Base-by-base conservation (phyloP, 2,797 vertebrate genomes). In the Paratrypauchen microcephalus region DNA sequence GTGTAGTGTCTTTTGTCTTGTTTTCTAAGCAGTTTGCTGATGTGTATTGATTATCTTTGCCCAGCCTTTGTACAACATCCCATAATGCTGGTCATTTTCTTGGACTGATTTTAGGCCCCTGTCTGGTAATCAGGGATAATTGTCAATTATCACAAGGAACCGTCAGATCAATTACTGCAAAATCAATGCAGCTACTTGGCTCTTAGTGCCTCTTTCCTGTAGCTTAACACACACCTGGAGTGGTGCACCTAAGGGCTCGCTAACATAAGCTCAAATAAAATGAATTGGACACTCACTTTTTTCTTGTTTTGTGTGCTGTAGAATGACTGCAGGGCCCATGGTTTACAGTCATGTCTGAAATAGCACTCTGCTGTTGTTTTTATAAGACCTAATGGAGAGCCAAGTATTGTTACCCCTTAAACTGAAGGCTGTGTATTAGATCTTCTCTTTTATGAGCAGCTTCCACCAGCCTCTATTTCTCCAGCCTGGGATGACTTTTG, bases 101-200 rank as follows among this genome's bases (percentile, higher is more conserved):
- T 79, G 87, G 89, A 91, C 91, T 90, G 92, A 92, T 93, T 92
- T 89, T 91, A 92, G 92, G 83, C 92, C 89, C 90, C 90, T 87
- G 88, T 91, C 91, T 94, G 87, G 91, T 94, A 94, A 94, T 94
- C 92, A 94, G 88, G 92, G 93, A 94, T 94, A 94, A 94, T 94
- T 93, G 92, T 94, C 93, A 94, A 94, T 94, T 94, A 94, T 94
- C 93, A 94, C 93, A 92, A 92, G 91, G 91, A 93, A 91, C 92
- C 90, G 93, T 94, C 90, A 92, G 93, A 93, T 93, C 93, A 94
- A 94, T 94, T 94, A 94, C 92, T 79, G 79, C 82, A 59, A 88
- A 90, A 91, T 94, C 94, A 92, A 94, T 93, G 88, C 76, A 73
- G 83, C 86, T 90, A 89, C 87, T 92, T 90, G 83, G 87, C 88